Evolutionary conservation across 2,888 invertebrate genomes (phyloP).

Genomic region (Ommatoiulus sabulosus): DNA sequence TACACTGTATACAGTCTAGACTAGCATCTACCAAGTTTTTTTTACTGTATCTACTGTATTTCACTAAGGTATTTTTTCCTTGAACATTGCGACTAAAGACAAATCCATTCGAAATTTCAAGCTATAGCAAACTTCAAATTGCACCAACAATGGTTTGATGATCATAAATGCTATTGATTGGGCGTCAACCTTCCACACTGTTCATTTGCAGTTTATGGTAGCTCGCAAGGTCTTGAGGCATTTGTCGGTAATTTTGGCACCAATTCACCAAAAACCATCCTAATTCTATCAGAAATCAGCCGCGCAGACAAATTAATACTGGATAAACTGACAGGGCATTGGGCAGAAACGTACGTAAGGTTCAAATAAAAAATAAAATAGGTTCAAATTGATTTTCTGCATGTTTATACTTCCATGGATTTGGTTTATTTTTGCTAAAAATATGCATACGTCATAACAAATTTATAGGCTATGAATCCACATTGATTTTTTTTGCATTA

Average conservation of each 20-base stretch:
- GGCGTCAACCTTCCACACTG: neutral
- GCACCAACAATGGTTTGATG: neutral
- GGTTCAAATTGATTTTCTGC: neutral
- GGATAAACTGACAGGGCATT: neutral
- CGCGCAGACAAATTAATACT: neutral
- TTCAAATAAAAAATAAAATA: neutral
- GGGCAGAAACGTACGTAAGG: neutral
- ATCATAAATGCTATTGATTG: conserved; percentile 12
- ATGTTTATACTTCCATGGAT: neutral
- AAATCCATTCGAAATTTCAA: neutral
- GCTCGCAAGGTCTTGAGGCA: neutral
- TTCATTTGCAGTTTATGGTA: neutral
- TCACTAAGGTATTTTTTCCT: too few relatives aligned
- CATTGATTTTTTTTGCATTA: neutral
- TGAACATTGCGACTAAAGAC: too few relatives aligned
- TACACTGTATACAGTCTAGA: too few relatives aligned
- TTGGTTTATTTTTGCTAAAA: neutral
- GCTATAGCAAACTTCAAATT: neutral
- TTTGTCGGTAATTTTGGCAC: neutral
- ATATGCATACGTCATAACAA: neutral
- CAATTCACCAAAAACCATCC: neutral
- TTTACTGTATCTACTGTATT: too few relatives aligned
- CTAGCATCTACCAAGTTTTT: too few relatives aligned
- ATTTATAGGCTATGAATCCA: conserved; percentile 16
- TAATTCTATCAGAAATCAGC: neutral